A percentile compares a stretch with the other conserved stretches of the same genome.
phyloP scores from a whole-genome alignment of 2,888 invertebrate species.

The Cerceris ruficornis region DNA sequence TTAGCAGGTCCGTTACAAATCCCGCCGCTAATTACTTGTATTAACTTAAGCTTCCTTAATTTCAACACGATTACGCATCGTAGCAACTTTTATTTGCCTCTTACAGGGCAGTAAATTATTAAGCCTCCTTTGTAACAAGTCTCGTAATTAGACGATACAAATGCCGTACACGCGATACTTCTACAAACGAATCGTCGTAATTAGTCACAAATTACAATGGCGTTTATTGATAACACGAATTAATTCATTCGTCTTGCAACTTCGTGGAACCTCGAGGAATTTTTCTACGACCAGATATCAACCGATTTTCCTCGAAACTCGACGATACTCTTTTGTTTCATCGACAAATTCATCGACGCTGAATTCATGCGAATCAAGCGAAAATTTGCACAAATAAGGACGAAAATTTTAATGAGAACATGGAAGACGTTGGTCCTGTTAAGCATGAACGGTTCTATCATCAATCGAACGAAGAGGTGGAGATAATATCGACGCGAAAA shows the following conservation, averaged over 20 bases:
- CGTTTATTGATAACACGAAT: conserved; percentile 8
- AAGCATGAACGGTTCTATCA: background rate
- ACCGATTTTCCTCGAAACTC: too few species aligned
- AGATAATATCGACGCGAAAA: conserved; percentile 40
- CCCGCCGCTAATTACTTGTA: conserved; percentile 52
- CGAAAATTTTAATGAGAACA: background rate
- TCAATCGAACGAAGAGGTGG: conserved; percentile 30
- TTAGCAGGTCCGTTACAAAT: conserved; percentile 33
- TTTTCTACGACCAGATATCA: too few species aligned
- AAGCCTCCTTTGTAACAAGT: conserved; percentile 41
- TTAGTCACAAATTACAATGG: conserved; percentile 28
- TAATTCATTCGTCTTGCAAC: background rate
- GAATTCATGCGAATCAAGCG: too few species aligned
- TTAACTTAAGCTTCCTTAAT: conserved; percentile 53
- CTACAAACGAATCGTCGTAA: conserved; percentile 28
- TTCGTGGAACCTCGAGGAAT: too few species aligned
- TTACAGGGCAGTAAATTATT: conserved; percentile 53
- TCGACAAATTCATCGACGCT: background rate
- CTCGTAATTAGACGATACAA: conserved; percentile 57
- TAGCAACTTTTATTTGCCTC: conserved; percentile 44
- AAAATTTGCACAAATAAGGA: background rate
- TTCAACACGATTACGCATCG: conserved; percentile 42
- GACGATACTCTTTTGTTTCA: background rate
- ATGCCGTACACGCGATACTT: conserved; percentile 31
- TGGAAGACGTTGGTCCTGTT: background rate